Evolutionary conservation across 1,140 invertebrate species (phyloP).

Genomic region (Drosophila triauraria): DNA sequence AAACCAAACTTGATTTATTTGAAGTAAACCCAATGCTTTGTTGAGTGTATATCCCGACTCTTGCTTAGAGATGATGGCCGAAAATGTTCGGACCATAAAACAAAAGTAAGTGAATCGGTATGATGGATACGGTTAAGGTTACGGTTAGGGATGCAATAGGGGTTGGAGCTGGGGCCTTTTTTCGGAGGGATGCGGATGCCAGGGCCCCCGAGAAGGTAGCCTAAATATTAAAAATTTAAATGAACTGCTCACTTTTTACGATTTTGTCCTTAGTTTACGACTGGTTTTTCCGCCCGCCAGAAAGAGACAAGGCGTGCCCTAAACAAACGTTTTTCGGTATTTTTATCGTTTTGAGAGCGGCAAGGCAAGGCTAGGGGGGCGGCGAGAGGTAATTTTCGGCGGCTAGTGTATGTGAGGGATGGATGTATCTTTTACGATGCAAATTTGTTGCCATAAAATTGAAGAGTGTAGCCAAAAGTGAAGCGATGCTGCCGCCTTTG

Average conservation of each 20-base stretch:
- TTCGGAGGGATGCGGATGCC: slow-evolving; percentile 6
- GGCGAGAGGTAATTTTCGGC: slow-evolving; percentile 20
- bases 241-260: slow-evolving; percentile 82
- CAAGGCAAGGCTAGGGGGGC: not conserved
- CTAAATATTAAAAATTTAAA: slow-evolving; percentile 83
- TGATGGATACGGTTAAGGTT: slow-evolving; percentile 51
- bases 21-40: not conserved
- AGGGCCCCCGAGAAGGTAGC: slow-evolving; percentile 35
- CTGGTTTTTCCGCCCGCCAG: slow-evolving; percentile 22
- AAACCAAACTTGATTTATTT: not conserved
- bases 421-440: slow-evolving; percentile 80
- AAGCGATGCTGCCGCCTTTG: slow-evolving; percentile 43
- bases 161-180: not conserved
- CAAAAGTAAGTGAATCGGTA: slow-evolving; percentile 62
- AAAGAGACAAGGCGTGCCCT: slow-evolving; percentile 57
- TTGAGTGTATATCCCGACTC: slow-evolving; percentile 27
- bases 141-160: slow-evolving; percentile 14
- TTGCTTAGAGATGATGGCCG: slow-evolving; percentile 45
- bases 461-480: slow-evolving; percentile 75
- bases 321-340: slow-evolving; percentile 79
- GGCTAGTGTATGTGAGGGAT: slow-evolving; percentile 45
- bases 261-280: slow-evolving; percentile 83
- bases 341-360: slow-evolving; percentile 67
- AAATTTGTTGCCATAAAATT: slow-evolving; percentile 84
- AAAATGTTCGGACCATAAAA: slow-evolving; percentile 64